Conservation (phyloP, 1,140 invertebrate genomes). For the Ips typographus region DNA sequence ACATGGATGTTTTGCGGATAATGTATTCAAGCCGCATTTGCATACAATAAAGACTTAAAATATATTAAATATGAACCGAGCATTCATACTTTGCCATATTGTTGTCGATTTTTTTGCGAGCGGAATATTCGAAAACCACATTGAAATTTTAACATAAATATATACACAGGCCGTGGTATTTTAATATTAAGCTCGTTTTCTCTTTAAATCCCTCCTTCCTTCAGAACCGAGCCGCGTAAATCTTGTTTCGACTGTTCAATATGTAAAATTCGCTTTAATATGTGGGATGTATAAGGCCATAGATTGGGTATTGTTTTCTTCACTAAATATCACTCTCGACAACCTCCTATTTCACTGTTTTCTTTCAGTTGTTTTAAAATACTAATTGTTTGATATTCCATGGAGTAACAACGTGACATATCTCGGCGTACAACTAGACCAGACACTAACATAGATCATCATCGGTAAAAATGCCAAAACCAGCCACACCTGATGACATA, state of each 20-base stretch:
- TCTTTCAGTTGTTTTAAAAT: too few species aligned
- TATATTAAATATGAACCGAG: constrained; percentile 39
- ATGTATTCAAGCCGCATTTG: constrained; percentile 35
- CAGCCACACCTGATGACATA: too few species aligned
- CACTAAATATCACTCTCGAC: too few species aligned
- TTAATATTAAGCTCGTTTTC: constrained; percentile 31
- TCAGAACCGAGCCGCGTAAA: neutral
- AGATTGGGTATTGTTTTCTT: too few species aligned
- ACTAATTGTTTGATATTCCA: too few species aligned
- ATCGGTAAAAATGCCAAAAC: too few species aligned
- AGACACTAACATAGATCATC: too few species aligned
- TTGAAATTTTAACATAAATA: constrained; percentile 38
- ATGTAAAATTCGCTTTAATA: neutral
- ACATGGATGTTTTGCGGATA: constrained; percentile 31
- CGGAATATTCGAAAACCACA: constrained; percentile 37
- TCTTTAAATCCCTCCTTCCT: constrained; percentile 15
- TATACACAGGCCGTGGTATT: constrained; percentile 19
- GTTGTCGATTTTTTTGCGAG: constrained; percentile 34
- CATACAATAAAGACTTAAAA: constrained; percentile 36
- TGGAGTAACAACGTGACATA: too few species aligned
- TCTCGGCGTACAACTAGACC: too few species aligned
- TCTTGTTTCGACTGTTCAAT: constrained; percentile 3
- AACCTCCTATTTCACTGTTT: too few species aligned
- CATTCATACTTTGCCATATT: constrained; percentile 37
- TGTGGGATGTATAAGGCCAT: neutral